phyloP scores from a whole-genome alignment of 2,113 vertebrate species.

The Centropus unirufus region DNA sequence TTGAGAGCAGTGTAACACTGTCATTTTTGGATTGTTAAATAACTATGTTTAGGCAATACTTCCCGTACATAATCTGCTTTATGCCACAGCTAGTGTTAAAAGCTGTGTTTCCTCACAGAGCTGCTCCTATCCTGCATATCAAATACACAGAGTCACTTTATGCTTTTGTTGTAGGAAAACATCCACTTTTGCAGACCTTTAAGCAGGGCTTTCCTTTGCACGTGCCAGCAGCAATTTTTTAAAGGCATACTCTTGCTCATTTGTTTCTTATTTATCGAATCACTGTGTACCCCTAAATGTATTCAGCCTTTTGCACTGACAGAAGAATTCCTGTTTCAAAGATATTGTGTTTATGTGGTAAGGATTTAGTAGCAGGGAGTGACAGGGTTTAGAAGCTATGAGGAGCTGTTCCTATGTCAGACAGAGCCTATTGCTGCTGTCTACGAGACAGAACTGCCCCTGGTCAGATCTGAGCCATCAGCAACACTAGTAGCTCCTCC shows the following conservation, averaged over 20 bases:
- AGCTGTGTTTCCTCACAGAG: background rate
- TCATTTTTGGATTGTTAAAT: background rate
- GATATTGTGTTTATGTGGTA: background rate
- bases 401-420: too few relatives aligned
- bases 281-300: background rate
- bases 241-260: background rate
- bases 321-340: background rate
- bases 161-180: background rate
- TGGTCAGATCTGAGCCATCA: background rate
- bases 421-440: background rate
- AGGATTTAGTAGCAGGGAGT: background rate
- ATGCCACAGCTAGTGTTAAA: background rate
- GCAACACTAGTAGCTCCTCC: background rate
- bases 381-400: background rate
- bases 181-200: background rate
- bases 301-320: background rate
- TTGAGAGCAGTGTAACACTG: background rate
- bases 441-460: rapidly evolving
- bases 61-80: background rate
- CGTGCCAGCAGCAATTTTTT: background rate
- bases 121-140: background rate
- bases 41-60: background rate
- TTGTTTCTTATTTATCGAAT: background rate
- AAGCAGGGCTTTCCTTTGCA: background rate
- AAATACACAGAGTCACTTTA: background rate